Percentiles rank a stretch among this genome's conserved stretches.
These are phyloP conservation scores for Pygoscelis adeliae DNA, from an alignment of 2,113 vertebrate genomes.

Conservation along the genomic window DNA sequence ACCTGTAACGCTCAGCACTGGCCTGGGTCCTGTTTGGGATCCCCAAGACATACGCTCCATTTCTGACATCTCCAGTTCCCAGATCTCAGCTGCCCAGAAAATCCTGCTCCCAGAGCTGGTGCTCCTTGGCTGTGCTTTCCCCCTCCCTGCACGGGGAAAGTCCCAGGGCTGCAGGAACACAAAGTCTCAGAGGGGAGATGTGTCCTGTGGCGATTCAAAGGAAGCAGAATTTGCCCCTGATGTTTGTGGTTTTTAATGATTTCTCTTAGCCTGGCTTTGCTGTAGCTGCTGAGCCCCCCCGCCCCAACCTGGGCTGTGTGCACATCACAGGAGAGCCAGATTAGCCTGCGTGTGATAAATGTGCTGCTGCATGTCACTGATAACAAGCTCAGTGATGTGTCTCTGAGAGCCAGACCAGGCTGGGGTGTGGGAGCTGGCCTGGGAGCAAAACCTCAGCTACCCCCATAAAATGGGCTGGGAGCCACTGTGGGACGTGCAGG, in stretches of 20 bases:
- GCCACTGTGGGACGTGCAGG: rapidly evolving
- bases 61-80: not conserved
- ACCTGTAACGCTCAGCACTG: not conserved
- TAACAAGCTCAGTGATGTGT: not conserved
- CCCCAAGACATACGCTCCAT: rapidly evolving
- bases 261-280: not conserved
- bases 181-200: rapidly evolving
- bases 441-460: not conserved
- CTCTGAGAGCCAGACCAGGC: not conserved
- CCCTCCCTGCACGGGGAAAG: rapidly evolving
- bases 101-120: not conserved
- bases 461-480: not conserved
- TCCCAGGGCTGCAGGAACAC: not conserved
- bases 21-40: not conserved
- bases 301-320: not conserved
- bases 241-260: not conserved
- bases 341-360: rapidly evolving
- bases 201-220: not conserved
- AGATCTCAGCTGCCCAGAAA: not conserved
- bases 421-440: not conserved
- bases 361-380: not conserved
- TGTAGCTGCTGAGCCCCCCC: not conserved
- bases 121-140: not conserved
- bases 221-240: not conserved
- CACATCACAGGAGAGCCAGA: not conserved